Conservation (phyloP, 2,797 vertebrate genomes). For the Sebastolobus alascanus region DNA sequence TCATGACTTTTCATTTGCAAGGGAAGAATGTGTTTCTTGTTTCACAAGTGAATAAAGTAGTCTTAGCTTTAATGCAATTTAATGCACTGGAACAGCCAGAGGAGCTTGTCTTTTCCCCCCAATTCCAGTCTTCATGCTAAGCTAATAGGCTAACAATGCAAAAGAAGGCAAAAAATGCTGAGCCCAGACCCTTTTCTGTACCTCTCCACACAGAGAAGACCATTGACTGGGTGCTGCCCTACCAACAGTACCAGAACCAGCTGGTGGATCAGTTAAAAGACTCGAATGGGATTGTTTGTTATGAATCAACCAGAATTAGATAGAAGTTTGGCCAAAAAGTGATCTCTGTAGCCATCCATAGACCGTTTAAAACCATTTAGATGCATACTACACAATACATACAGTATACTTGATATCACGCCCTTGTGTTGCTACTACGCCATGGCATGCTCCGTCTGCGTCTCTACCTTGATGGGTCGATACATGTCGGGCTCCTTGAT, state of each 20-base stretch:
- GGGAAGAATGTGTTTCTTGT: neutral
- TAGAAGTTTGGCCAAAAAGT: neutral
- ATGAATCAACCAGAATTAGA: neutral
- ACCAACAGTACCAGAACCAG: slow-evolving; percentile 87
- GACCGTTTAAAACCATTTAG: neutral
- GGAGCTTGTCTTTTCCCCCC: neutral
- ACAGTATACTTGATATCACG: too few species aligned
- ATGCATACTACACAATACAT: too few species aligned
- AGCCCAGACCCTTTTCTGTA: neutral
- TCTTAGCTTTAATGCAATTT: neutral
- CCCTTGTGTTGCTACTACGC: neutral
- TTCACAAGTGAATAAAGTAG: neutral
- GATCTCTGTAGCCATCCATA: neutral
- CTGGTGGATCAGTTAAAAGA: slow-evolving; percentile 87
- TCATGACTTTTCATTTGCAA: slow-evolving; percentile 7
- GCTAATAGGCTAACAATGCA: neutral
- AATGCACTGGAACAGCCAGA: neutral
- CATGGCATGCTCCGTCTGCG: neutral
- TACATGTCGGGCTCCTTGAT: slow-evolving; percentile 88
- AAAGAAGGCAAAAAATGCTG: neutral
- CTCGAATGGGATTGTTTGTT: neutral
- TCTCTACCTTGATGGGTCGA: slow-evolving; percentile 89
- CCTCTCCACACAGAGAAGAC: slow-evolving; percentile 74
- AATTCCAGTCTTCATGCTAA: neutral
- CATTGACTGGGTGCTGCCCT: slow-evolving; percentile 83